phyloP scores from a whole-genome alignment of 1,140 invertebrate genomes.

The Pectinophora gossypiella region DNA sequence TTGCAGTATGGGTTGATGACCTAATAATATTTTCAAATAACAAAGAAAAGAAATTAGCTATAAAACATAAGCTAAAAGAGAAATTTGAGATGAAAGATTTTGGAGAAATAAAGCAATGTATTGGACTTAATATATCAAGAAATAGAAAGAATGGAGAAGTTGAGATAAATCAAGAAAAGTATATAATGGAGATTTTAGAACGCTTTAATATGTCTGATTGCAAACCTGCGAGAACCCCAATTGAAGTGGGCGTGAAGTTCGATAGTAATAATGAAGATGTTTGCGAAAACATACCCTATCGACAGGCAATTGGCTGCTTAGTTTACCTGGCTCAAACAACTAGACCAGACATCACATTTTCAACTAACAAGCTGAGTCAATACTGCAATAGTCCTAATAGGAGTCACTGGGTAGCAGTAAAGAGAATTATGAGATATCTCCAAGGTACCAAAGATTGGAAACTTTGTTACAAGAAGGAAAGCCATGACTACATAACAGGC shows the following conservation, averaged over 20 bases:
- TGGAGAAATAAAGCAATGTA: neutral
- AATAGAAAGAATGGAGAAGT: neutral
- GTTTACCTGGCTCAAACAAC: constrained; percentile 28
- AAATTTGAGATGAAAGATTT: constrained; percentile 13
- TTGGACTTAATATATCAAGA: constrained; percentile 7
- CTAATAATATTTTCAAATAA: constrained; percentile 15
- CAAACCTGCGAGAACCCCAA: constrained; percentile 9
- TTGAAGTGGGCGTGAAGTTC: neutral
- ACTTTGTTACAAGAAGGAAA: constrained; percentile 18
- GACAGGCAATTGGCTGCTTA: constrained; percentile 1
- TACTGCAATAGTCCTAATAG: constrained; percentile 20
- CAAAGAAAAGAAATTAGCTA: neutral
- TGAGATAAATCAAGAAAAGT: constrained; percentile 4
- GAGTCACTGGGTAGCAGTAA: constrained; percentile 26
- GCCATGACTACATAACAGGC: constrained; percentile 15
- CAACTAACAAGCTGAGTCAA: constrained; percentile 25
- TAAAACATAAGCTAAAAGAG: constrained; percentile 4
- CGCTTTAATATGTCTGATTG: constrained; percentile 10
- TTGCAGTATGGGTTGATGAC: constrained; percentile 31
- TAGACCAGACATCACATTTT: constrained; percentile 30
- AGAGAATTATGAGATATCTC: constrained; percentile 27
- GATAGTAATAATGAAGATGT: neutral
- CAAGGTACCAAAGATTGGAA: constrained; percentile 19
- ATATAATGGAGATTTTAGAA: constrained; percentile 9
- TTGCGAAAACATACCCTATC: neutral